These are phyloP conservation scores for Nebria salina DNA, from an alignment of 2,888 invertebrate species.

Conservation along the genomic window DNA sequence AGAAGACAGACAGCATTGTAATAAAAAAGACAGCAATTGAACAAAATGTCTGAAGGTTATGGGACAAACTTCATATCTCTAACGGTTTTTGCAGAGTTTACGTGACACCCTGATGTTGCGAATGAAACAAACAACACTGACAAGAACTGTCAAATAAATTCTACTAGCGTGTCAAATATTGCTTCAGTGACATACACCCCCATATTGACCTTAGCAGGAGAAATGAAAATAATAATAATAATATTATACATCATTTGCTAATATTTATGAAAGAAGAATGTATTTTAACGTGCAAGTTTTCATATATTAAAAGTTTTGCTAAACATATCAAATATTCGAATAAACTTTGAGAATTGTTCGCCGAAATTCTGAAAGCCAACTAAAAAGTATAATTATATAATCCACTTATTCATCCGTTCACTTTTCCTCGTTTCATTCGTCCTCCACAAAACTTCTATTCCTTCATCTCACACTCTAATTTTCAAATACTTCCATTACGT, in stretches of 20 bases:
- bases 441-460: no score
- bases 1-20: background rate
- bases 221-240: background rate
- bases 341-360: no score
- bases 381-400: no score
- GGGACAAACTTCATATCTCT: constrained; percentile 6
- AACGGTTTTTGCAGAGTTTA: constrained; percentile 14
- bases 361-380: no score
- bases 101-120: constrained; percentile 7
- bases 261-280: background rate
- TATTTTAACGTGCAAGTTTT: no score
- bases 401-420: no score
- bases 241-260: constrained; percentile 14
- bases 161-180: constrained; percentile 32
- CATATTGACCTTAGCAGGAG: constrained; percentile 17
- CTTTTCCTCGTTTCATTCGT: no score
- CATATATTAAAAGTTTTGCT: no score
- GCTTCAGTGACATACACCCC: constrained; percentile 32
- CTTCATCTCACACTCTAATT: no score
- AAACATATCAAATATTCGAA: no score
- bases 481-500: no score
- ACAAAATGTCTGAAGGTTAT: background rate
- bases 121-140: constrained; percentile 37
- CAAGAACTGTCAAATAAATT: constrained; percentile 43
- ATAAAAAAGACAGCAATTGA: background rate